Conservation (phyloP, 2,797 vertebrate genomes). For the Vespertilio murinus region DNA sequence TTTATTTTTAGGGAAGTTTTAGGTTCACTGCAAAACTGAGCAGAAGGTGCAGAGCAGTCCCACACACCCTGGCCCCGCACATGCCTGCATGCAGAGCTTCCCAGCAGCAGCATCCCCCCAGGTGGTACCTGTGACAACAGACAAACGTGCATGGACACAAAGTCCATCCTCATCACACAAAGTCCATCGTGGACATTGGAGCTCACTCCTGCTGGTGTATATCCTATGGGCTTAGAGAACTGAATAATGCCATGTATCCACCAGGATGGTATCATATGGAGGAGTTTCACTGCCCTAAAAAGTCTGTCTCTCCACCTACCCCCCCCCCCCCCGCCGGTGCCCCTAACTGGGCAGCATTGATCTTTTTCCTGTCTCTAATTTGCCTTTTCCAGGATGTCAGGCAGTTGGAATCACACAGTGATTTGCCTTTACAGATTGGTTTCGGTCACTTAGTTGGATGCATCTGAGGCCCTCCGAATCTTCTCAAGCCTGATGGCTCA, state of each 20-base stretch:
- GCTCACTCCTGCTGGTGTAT: neutral
- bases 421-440: neutral
- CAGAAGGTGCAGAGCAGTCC: neutral
- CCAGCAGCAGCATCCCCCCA: neutral
- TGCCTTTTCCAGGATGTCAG: neutral
- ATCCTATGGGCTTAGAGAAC: neutral
- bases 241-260: neutral
- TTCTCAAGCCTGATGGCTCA: neutral
- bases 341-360: too few species aligned
- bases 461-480: neutral
- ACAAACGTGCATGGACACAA: neutral
- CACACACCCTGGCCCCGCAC: accelerated
- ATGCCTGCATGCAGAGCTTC: accelerated
- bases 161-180: neutral
- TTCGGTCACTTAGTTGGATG: neutral
- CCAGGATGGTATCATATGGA: neutral
- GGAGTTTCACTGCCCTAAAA: neutral
- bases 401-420: neutral
- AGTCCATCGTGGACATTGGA: neutral
- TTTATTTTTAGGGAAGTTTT: neutral
- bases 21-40: neutral
- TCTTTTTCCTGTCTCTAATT: neutral
- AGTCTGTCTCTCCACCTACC: neutral
- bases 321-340: too few species aligned
- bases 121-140: neutral